phyloP scores from a whole-genome alignment of 2,888 invertebrate species.

The Erebia palarica region DNA sequence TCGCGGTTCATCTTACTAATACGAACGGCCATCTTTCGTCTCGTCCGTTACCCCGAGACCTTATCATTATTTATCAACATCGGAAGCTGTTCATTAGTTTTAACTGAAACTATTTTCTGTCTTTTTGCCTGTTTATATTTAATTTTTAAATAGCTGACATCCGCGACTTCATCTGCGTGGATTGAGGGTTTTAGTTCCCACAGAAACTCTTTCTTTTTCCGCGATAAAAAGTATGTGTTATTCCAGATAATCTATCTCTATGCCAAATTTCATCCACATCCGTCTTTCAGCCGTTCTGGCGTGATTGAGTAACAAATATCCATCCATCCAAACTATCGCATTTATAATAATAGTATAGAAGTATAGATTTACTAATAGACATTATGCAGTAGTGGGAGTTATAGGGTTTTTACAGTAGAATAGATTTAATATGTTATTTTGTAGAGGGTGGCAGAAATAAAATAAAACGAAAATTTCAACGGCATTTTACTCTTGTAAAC shows the following conservation, averaged over 20 bases:
- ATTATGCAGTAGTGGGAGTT: not conserved
- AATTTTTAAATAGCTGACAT: not conserved
- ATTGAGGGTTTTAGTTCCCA: no score
- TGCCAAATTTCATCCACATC: no score
- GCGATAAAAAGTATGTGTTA: no score
- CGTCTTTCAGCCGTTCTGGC: no score
- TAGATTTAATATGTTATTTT: no score
- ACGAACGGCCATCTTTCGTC: not conserved
- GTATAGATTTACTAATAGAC: not conserved
- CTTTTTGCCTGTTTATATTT: not conserved
- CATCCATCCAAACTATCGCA: no score
- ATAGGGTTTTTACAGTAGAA: not conserved
- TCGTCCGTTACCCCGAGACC: not conserved
- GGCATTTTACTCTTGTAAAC: not conserved
- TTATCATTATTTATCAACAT: constrained; percentile 3
- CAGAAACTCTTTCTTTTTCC: no score
- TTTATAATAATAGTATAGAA: no score
- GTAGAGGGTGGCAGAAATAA: no score
- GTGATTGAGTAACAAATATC: no score
- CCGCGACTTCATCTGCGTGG: no score
- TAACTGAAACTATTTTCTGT: not conserved
- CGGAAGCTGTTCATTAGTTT: not conserved
- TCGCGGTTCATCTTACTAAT: not conserved
- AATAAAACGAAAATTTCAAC: not conserved
- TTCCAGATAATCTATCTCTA: no score